phyloP scores from a whole-genome alignment of 1,140 invertebrate genomes.

The Ephestia elutella region DNA sequence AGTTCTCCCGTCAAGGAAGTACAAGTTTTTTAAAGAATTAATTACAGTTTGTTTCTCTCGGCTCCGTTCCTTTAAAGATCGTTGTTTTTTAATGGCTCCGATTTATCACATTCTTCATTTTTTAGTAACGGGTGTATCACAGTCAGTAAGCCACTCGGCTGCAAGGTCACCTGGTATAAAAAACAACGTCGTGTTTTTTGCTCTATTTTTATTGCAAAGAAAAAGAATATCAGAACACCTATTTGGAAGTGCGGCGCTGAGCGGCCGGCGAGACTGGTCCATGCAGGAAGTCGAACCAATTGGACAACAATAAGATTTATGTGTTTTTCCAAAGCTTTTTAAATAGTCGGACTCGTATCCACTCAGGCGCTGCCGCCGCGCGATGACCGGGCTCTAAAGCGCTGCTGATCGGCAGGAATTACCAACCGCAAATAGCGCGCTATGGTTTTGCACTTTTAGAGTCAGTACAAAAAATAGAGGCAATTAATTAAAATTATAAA shows the following conservation, averaged over 20 bases:
- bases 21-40: slow-evolving; percentile 38
- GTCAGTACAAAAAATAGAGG: too few species aligned
- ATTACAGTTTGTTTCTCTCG: slow-evolving; percentile 46
- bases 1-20: slow-evolving; percentile 41
- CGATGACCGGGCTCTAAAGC: too few species aligned
- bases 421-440: too few species aligned
- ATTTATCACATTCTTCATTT: slow-evolving; percentile 62
- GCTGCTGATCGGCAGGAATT: too few species aligned
- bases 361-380: too few species aligned
- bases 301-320: slow-evolving; percentile 68
- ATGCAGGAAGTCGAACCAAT: slow-evolving; percentile 65
- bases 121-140: slow-evolving; percentile 61
- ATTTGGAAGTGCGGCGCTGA: slow-evolving; percentile 58
- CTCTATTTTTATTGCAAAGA: slow-evolving; percentile 65
- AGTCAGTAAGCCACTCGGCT: slow-evolving; percentile 59
- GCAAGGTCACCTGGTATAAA: slow-evolving; percentile 66
- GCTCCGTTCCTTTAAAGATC: slow-evolving; percentile 20
- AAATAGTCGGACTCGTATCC: slow-evolving; percentile 19
- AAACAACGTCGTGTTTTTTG: slow-evolving; percentile 62
- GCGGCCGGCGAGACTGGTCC: slow-evolving; percentile 50
- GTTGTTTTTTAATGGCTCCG: slow-evolving; percentile 38
- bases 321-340: slow-evolving; percentile 49
- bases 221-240: slow-evolving; percentile 66
- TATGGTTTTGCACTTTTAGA: too few species aligned
- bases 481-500: too few species aligned